Base-by-base conservation (phyloP, 2,797 vertebrate genomes). In the Urocyon cinereoargenteus region DNA sequence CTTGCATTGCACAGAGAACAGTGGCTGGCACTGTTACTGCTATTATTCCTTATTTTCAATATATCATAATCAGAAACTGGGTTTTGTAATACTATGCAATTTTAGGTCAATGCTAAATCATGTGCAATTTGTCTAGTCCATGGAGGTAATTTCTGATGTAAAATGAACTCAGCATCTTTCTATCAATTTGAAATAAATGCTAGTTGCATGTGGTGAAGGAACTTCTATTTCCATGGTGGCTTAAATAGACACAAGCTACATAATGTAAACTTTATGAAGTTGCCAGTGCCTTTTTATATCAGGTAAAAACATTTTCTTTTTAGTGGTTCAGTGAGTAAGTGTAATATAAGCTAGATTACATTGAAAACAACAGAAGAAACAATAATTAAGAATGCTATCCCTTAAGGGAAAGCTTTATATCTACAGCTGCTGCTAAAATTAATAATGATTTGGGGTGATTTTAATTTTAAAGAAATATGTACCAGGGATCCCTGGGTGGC, bases 391-490 rank as follows among this genome's bases (percentile, higher is more conserved):
- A 61, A 79, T 61, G 24, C 24, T 61, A 15, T n/a, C 49, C 28
- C 18, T 34, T 14, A 15, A n/a, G 40, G 53, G 72, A 75, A 97
- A 92, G 85, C 15, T 40, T 8, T 14, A 19, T 22, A 61, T 62
- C 21, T 78, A 15, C 49, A 66, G 36, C 53, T 31, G 53, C n/a
- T 93, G 61, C 12, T 59, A 55, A 73, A 78, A 81, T 78, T 73
- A 72, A 49, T 87, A 53, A 88, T 78, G 11, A 51, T 66, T 57
- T 66, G 14, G 8, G 40, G 59, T 79, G 73, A 62, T 68, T 79
- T 94, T 90, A 82, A 84, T 92, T 97, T 91, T 96, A 77, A 86
- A 77, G 51, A 86, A 86, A 24, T 73, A 45, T 12, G 95, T 84
- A 96, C 53, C 79, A 97, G 86, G 40, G 40, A 45, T 45, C 40